Evolutionary conservation across 2,797 vertebrate genomes (phyloP), one percentile per base, ranked within the genome.

Genomic region (Acrossocheilus wenchowensis): DNA sequence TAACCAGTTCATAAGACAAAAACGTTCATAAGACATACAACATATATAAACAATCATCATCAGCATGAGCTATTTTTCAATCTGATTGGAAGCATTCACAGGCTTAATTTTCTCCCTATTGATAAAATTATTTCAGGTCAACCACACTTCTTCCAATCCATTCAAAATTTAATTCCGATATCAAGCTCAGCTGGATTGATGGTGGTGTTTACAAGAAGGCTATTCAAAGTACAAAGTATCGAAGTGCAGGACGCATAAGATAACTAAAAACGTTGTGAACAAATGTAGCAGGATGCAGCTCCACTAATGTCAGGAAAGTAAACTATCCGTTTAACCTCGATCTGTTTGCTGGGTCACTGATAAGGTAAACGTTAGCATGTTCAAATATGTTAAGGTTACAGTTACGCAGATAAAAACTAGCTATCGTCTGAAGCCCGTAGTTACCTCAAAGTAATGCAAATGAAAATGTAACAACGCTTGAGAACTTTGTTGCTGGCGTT

Each of bases 311-410:
- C 6, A 68, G 30, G 30, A 68, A 68, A 68, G 30, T 8, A 17
- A 68, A 68, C 66, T 36, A 36, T 36, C 34, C 2, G 66, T 69
- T 68, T 39, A 69, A 39, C 66, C 17, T 39, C 66, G 17, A 39
- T 41, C 52, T 78, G 60, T 30, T 45, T 80, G 39, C 23, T 34
- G n/a, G 15, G n/a, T 34, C n/a, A 34, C 60, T 48, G 78, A 41
- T 78, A 78, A 78, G 34, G 12, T 15, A 78, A 78, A 60, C 12
- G 21, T 78, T 66, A 45, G 14, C 60, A 66, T 80, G 57, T 34
- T 45, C 41, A 43, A 21, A 80, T 30, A 80, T 80, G 60, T 66
- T 62, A 62, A 66, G 60, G 15, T 48, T 34, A 80, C n/a, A 45
- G 60, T 80, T 66, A 78, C 0, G 4, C 23, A 78, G 52, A 78